A percentile compares a stretch with the other conserved stretches of the same genome.
phyloP scores from a whole-genome alignment of 2,797 vertebrate species.

The Emys orbicularis region DNA sequence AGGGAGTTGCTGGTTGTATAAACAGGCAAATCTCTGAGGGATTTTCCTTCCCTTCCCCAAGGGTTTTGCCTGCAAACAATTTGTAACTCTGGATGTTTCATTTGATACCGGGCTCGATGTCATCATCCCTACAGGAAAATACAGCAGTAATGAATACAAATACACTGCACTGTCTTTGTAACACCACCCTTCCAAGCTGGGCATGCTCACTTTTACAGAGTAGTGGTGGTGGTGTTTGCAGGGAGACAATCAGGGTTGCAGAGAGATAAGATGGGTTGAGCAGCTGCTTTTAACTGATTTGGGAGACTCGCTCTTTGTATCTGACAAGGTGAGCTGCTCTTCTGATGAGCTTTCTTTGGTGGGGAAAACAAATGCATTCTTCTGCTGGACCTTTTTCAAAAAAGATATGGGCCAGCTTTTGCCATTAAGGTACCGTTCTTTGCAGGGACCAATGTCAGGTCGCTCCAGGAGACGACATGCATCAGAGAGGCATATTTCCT shows the following conservation, averaged over 20 bases:
- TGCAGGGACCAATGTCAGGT: not conserved
- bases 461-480: not conserved
- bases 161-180: rapidly evolving
- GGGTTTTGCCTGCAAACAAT: not conserved
- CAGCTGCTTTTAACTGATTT: not conserved
- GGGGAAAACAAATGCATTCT: not conserved
- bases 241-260: not conserved
- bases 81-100: not conserved
- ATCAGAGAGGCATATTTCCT: not conserved
- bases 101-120: not conserved
- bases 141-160: not conserved
- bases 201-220: not conserved
- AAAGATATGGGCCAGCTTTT: not conserved
- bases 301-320: not conserved
- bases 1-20: not conserved
- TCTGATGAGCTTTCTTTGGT: not conserved
- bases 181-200: not conserved
- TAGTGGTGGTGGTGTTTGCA: not conserved
- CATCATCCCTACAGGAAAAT: not conserved
- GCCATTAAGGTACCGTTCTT: not conserved
- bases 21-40: not conserved
- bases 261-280: not conserved
- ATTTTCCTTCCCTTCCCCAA: not conserved
- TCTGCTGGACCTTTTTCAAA: not conserved
- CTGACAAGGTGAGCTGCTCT: not conserved